These are phyloP conservation scores for Mastigias papua DNA, from an alignment of 30 jellyfish, hydroid and myxozoan species.

Conservation along the genomic window DNA sequence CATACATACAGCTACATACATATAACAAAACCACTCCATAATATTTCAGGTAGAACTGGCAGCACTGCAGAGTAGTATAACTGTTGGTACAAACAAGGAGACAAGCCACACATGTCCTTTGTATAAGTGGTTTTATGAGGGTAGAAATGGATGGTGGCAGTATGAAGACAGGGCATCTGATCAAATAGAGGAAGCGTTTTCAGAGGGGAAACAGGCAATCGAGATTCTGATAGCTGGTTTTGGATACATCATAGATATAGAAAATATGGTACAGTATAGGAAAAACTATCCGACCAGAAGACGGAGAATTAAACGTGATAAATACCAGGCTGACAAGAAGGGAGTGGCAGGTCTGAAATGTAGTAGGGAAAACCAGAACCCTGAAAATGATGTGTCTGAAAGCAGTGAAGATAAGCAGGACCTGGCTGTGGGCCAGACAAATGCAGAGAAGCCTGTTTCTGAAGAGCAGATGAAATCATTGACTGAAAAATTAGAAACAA, in stretches of 20 bases:
- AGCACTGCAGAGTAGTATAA: not conserved
- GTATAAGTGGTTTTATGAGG: conserved; percentile 92
- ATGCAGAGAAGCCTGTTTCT: not conserved
- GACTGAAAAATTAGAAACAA: conserved; percentile 27
- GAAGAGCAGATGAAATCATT: not conserved
- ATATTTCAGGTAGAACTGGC: not conserved
- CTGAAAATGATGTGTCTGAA: no score
- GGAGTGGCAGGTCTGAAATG: conserved; percentile 92
- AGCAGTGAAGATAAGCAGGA: no score
- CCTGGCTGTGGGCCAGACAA: not conserved
- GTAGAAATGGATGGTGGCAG: conserved; percentile 99
- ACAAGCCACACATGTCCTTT: not conserved
- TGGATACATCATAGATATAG: conserved; percentile 82
- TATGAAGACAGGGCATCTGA: conserved; percentile 92
- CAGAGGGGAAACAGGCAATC: conserved; percentile 60
- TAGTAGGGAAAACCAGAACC: not conserved
- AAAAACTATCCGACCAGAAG: conserved; percentile 80
- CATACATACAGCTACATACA: no score
- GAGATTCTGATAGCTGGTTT: conserved; percentile 93
- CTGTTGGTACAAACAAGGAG: not conserved
- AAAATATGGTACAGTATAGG: conserved; percentile 89
- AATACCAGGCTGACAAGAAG: conserved; percentile 74
- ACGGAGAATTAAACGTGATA: conserved; percentile 89
- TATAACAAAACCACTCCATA: no score
- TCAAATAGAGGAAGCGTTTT: conserved; percentile 82